Percentiles rank a stretch among this genome's conserved stretches.
These are phyloP conservation scores for Pangasianodon gigas DNA, from an alignment of 2,113 vertebrate genomes.

Conservation along the genomic window DNA sequence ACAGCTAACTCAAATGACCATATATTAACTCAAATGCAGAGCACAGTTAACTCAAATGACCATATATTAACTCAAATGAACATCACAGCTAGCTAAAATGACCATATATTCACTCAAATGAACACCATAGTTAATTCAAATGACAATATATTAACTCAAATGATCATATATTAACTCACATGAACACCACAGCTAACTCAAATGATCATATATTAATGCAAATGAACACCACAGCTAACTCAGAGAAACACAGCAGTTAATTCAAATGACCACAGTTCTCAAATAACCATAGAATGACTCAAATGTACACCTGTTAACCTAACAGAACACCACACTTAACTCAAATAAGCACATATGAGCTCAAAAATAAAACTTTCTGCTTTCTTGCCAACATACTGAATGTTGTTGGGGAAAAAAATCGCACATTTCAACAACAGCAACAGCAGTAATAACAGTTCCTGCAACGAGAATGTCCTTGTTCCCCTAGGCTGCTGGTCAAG, in stretches of 20 bases:
- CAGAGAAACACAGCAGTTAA: neutral
- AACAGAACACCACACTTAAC: neutral
- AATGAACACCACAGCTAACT: neutral
- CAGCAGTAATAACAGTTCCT: neutral
- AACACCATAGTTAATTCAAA: neutral
- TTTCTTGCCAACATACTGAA: neutral
- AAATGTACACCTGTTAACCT: neutral
- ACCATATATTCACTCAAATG: neutral
- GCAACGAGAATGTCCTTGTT: neutral
- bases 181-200: neutral
- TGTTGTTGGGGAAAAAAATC: neutral
- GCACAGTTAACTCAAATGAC: neutral
- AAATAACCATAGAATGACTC: neutral
- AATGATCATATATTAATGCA: neutral
- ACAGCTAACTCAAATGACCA: neutral
- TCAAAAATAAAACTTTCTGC: neutral
- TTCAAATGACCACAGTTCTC: neutral
- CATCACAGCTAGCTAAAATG: neutral
- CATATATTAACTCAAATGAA: neutral
- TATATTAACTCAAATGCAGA: neutral
- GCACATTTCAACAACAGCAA: neutral
- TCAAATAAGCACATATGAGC: neutral
- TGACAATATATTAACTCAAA: neutral
- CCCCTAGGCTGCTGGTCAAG: slow-evolving; percentile 78
- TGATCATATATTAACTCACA: neutral